Evolutionary conservation across 1,140 invertebrate species (phyloP).

Genomic region (Drosophila murphyi): DNA sequence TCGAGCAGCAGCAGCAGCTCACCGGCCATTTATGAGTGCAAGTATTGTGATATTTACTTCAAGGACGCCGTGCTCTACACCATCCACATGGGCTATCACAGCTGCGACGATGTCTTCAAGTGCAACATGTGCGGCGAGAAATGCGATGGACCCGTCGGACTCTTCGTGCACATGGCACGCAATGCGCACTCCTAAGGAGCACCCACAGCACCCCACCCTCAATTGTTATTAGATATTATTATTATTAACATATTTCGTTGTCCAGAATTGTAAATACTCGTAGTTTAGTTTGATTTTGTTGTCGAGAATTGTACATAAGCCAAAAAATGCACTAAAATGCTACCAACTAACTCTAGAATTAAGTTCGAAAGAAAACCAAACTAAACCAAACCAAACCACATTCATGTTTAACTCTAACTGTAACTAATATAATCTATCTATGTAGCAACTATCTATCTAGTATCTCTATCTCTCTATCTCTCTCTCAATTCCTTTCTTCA

Average conservation of each 20-base stretch:
- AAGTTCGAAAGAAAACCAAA: conserved; percentile 34
- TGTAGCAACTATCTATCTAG: conserved; percentile 13
- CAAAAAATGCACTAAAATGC: conserved; percentile 32
- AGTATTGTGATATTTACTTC: conserved; percentile 95
- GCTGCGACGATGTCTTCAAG: conserved; percentile 94
- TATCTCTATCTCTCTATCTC: conserved; percentile 24
- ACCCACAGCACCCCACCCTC: not conserved
- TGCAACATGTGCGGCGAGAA: conserved; percentile 97
- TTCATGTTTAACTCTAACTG: conserved; percentile 28
- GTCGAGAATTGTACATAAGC: conserved; percentile 79
- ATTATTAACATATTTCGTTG: conserved; percentile 72
- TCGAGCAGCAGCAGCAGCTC: conserved; percentile 47
- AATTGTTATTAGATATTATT: conserved; percentile 62
- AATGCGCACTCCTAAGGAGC: conserved; percentile 89
- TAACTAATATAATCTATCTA: conserved; percentile 18
- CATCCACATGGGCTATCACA: conserved; percentile 98
- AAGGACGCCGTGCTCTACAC: conserved; percentile 96
- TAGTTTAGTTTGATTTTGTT: conserved; percentile 72
- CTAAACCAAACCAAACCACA: conserved; percentile 25
- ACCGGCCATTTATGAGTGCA: conserved; percentile 88
- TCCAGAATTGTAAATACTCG: conserved; percentile 78
- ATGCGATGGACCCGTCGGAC: conserved; percentile 92
- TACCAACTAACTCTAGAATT: conserved; percentile 49
- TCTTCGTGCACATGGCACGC: conserved; percentile 96
- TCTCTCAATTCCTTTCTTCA: conserved; percentile 9